These are phyloP conservation scores for Panulirus ornatus DNA, from an alignment of 1,140 invertebrate species.

Conservation along the genomic window DNA sequence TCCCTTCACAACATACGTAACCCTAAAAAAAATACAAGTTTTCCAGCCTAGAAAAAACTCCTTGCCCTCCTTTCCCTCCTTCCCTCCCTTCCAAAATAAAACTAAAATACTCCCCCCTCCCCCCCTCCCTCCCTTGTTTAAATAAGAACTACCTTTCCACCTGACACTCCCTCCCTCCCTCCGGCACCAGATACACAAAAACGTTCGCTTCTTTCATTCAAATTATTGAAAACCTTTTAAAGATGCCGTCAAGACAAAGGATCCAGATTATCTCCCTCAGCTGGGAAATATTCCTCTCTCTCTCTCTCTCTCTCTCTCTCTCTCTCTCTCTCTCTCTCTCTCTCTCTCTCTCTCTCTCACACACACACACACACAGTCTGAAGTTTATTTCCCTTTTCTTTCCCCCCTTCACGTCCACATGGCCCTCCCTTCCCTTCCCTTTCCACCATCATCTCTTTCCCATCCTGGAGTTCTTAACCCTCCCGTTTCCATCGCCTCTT, in stretches of 20 bases:
- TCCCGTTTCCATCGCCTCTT: no score
- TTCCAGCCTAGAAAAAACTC: no score
- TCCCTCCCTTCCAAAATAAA: background rate
- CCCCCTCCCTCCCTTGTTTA: conserved; percentile 1
- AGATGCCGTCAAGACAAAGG: no score
- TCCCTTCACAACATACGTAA: no score
- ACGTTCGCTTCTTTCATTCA: background rate
- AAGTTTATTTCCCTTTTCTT: background rate
- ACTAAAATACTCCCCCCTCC: background rate
- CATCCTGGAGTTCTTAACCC: no score
- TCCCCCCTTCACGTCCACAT: background rate
- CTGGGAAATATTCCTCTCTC: background rate
- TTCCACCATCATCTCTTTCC: no score
- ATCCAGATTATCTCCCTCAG: background rate
- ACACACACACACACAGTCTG: background rate
- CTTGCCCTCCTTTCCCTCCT: no score
- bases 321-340: background rate
- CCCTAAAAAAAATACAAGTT: no score
- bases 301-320: background rate
- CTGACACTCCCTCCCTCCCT: background rate
- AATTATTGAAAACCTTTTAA: no score
- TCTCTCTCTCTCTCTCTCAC: background rate
- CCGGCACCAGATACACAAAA: background rate
- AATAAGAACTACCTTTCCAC: no score
- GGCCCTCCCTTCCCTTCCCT: background rate